A percentile compares a stretch with the other conserved stretches of the same genome.
Evolutionary conservation across 2,888 invertebrate species (phyloP).

Genomic region (Scrobipalpa costella): DNA sequence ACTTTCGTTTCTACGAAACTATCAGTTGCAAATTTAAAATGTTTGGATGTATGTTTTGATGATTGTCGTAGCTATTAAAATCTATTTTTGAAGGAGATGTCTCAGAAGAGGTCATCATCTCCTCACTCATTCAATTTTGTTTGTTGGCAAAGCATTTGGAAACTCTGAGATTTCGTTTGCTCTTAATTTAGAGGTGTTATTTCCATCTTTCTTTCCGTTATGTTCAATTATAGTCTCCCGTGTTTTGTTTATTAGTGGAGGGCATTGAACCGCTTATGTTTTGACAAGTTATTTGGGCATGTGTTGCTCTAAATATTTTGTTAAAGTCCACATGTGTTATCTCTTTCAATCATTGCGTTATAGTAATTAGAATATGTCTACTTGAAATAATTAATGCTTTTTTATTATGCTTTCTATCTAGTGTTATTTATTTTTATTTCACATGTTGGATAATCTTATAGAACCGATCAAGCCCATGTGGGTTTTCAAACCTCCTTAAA

Average conservation of each 20-base stretch:
- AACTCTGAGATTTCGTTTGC: background rate
- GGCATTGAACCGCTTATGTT: slow-evolving; percentile 49
- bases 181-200: slow-evolving; percentile 47
- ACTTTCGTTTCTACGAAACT: background rate
- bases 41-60: background rate
- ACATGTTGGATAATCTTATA: no score
- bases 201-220: slow-evolving; percentile 44
- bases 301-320: slow-evolving; percentile 31
- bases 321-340: slow-evolving; percentile 26
- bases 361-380: background rate
- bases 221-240: slow-evolving; percentile 40
- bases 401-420: no score
- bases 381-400: background rate
- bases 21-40: background rate
- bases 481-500: no score
- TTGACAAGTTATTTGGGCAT: slow-evolving; percentile 36
- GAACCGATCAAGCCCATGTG: no score
- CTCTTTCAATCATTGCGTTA: background rate
- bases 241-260: slow-evolving; percentile 52
- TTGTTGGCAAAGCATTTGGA: background rate
- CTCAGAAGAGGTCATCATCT: background rate
- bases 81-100: background rate
- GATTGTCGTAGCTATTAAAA: background rate
- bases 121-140: background rate
- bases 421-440: background rate